A percentile compares a stretch with the other conserved stretches of the same genome.
Conservation (phyloP, 2,113 vertebrate species). For the Erythrocebus patas region DNA sequence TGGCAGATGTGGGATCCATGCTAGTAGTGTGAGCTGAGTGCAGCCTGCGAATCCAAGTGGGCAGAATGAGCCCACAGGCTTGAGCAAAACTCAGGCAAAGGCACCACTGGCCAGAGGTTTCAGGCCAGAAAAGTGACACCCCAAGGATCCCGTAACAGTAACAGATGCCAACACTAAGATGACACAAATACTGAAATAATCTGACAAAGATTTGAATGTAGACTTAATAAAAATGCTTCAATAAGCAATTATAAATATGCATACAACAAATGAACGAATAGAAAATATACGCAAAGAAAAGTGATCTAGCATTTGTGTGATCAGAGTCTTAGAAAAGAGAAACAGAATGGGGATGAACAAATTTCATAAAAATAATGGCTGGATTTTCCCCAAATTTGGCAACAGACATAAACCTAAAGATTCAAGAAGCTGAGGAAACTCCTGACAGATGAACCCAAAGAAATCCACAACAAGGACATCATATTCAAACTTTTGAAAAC, state of each 20-base stretch:
- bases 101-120: no score
- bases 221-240: background rate
- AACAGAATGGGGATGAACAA: no score
- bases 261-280: background rate
- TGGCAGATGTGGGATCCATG: no score
- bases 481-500: background rate
- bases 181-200: background rate
- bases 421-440: background rate
- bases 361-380: no score
- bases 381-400: no score
- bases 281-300: background rate
- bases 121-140: no score
- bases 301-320: background rate
- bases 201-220: background rate
- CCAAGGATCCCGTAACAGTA: background rate
- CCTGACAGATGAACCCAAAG: background rate
- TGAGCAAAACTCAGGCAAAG: no score
- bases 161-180: background rate
- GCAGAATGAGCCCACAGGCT: no score
- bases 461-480: background rate
- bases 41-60: no score
- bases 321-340: no score
- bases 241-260: background rate
- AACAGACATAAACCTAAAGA: background rate
- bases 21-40: no score